Evolutionary conservation across 2,888 invertebrate species (phyloP).

Genomic region (Trileptium ribeirensis): DNA sequence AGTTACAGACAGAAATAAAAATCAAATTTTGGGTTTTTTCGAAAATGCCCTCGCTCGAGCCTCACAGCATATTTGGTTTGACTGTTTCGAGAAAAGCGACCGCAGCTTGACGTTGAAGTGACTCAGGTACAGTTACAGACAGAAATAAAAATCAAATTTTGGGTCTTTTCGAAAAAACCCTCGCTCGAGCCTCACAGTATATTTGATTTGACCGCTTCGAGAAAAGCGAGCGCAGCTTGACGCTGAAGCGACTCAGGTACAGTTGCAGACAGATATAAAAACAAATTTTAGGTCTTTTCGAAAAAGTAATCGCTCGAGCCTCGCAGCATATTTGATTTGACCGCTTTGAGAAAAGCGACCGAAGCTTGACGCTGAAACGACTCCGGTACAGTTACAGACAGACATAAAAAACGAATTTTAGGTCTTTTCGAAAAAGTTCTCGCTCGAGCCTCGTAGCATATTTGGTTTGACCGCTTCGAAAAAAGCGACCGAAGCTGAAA

Average conservation of each 20-base stretch:
- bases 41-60: background rate
- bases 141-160: no score
- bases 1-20: no score
- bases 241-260: no score
- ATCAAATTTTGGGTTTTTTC: conserved; percentile 1
- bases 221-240: conserved; percentile 37
- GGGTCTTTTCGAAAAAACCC: background rate
- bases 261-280: no score
- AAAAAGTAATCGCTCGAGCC: background rate
- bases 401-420: no score
- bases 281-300: background rate
- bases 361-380: conserved; percentile 48
- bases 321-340: conserved; percentile 2
- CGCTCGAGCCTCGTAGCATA: background rate
- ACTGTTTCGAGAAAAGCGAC: conserved; percentile 18
- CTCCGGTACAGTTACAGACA: no score
- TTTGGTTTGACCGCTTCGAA: conserved; percentile 15
- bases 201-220: conserved; percentile 15
- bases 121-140: no score
- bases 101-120: conserved; percentile 47
- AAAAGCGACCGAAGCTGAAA: conserved; percentile 38
- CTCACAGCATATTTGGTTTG: conserved; percentile 2
- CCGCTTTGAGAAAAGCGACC: conserved; percentile 20
- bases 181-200: background rate
- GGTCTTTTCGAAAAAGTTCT: background rate